Evolutionary conservation across 2,113 vertebrate species (phyloP).

Genomic region (Globicephala melas): DNA sequence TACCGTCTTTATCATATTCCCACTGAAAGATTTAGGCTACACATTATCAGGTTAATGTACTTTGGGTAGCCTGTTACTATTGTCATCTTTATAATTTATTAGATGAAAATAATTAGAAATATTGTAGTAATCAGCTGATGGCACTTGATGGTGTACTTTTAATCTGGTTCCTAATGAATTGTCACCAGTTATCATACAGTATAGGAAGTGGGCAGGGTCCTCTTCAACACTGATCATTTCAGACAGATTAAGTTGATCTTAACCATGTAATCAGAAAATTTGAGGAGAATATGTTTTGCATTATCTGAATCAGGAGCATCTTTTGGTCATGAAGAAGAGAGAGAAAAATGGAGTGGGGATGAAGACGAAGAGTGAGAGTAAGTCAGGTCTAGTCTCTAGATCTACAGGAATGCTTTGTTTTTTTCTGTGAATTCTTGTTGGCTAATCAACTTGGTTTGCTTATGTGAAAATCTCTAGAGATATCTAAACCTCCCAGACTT

Average conservation of each 20-base stretch:
- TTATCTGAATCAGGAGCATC: constrained; percentile 44
- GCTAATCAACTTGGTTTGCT: neutral
- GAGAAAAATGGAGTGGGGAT: neutral
- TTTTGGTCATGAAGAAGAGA: neutral
- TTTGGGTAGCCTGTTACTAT: neutral
- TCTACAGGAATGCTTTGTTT: neutral
- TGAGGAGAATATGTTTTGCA: neutral
- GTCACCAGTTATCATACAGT: neutral
- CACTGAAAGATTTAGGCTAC: neutral
- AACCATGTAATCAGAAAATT: constrained; percentile 45
- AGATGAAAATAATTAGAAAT: constrained; percentile 39
- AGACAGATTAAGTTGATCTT: constrained; percentile 3
- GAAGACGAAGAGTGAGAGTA: neutral
- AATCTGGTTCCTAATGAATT: constrained; percentile 24
- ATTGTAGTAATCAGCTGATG: neutral
- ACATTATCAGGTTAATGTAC: neutral
- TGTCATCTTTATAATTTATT: constrained; percentile 8
- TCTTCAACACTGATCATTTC: neutral
- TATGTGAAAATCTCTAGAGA: neutral
- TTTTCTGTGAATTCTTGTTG: neutral
- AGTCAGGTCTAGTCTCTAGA: neutral
- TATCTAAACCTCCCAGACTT: neutral
- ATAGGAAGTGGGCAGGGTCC: neutral
- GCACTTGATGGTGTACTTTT: neutral
- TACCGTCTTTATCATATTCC: neutral